Evolutionary conservation across 2,113 vertebrate genomes (phyloP).

Genomic region (Orientallactaga bullata): DNA sequence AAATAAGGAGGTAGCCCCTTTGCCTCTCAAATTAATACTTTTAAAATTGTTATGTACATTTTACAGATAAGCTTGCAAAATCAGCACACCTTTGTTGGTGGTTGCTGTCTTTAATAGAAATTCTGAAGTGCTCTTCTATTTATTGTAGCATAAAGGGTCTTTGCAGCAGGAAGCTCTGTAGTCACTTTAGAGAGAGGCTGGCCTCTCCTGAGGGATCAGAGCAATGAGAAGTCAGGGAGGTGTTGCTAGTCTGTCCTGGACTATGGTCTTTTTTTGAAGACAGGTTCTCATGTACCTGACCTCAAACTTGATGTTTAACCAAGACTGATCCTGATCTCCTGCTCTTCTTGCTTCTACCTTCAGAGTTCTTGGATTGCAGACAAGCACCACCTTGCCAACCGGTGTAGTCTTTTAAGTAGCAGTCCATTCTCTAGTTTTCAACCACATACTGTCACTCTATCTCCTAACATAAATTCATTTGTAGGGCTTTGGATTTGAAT

Average conservation of each 20-base stretch:
- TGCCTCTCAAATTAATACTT: constrained; percentile 25
- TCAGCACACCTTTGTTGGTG: not conserved
- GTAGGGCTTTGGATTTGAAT: constrained; percentile 5
- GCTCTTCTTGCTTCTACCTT: not conserved
- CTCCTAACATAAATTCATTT: not conserved
- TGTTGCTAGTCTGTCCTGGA: not conserved
- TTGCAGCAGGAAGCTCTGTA: not conserved
- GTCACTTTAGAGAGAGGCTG: not conserved
- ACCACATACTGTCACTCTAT: not conserved
- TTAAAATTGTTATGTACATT: constrained; percentile 28
- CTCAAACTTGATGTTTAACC: no score
- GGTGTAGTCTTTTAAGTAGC: not conserved
- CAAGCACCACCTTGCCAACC: not conserved
- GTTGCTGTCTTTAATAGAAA: not conserved
- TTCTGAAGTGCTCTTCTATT: not conserved
- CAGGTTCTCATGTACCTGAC: not conserved
- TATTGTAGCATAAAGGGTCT: not conserved
- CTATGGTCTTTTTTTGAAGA: not conserved
- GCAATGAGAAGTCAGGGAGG: not conserved
- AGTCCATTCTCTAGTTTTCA: not conserved
- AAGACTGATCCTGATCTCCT: no score
- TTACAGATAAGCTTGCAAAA: not conserved
- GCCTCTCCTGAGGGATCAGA: not conserved
- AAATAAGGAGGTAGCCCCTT: constrained; percentile 43
- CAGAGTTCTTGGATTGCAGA: not conserved